Conservation (phyloP, 2,888 invertebrate genomes). For the Drosophila quasianomalipes region DNA sequence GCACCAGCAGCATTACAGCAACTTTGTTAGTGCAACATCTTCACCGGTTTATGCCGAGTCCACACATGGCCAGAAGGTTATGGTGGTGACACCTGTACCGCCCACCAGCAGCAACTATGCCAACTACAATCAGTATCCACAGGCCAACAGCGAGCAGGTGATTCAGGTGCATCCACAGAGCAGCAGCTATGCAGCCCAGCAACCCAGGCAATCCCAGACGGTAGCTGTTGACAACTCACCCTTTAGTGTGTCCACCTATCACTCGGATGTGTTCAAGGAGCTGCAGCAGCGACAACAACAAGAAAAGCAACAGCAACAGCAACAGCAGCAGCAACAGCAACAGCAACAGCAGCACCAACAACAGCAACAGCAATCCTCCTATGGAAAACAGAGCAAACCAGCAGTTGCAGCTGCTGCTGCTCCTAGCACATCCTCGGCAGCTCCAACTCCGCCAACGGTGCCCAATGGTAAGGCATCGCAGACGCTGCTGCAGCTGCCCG, state of each 20-base stretch:
- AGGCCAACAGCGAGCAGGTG: conserved; percentile 49
- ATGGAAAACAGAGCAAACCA: conserved; percentile 15
- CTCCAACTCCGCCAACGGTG: conserved; percentile 19
- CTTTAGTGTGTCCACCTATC: conserved; percentile 84
- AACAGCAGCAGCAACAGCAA: conserved; percentile 74
- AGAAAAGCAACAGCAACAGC: conserved; percentile 38
- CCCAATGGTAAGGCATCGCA: conserved; percentile 74
- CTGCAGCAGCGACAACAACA: conserved; percentile 77
- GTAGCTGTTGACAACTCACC: conserved; percentile 65
- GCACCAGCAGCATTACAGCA: conserved; percentile 62
- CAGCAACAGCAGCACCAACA: conserved; percentile 60
- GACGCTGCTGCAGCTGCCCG: conserved; percentile 88
- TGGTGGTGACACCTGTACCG: conserved; percentile 84
- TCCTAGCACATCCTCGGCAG: conserved; percentile 5
- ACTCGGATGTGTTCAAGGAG: conserved; percentile 85
- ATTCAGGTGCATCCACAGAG: conserved; percentile 73
- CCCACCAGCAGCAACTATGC: conserved; percentile 60
- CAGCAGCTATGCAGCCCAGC: conserved; percentile 65
- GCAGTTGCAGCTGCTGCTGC: conserved; percentile 1
- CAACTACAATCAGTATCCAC: conserved; percentile 70
- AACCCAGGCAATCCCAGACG: conserved; percentile 67
- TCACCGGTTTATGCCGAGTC: conserved; percentile 83
- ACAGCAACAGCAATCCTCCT: conserved; percentile 17
- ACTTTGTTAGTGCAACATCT: conserved; percentile 70
- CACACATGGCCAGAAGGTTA: conserved; percentile 83